These are phyloP conservation scores for Cyclophora albipunctata DNA, from an alignment of 2,888 invertebrate species.

Conservation along the genomic window DNA sequence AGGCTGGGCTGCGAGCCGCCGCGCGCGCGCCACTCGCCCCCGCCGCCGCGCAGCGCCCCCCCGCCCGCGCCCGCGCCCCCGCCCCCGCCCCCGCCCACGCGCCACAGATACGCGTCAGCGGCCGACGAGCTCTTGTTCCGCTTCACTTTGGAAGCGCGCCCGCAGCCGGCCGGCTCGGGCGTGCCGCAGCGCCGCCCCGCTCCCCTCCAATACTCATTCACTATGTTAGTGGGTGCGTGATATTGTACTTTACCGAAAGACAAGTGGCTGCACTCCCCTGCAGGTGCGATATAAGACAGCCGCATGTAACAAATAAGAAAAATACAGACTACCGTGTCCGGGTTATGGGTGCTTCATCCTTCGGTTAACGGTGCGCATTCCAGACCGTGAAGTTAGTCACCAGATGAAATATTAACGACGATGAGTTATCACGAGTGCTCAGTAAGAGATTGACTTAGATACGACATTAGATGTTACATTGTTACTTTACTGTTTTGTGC, in stretches of 20 bases:
- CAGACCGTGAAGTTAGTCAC: slow-evolving; percentile 16
- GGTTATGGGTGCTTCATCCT: slow-evolving; percentile 5
- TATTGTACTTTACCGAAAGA: slow-evolving; percentile 82
- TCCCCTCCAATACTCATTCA: too few species aligned
- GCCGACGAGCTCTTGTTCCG: slow-evolving; percentile 71
- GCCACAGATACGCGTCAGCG: slow-evolving; percentile 55
- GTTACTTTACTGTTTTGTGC: too few species aligned
- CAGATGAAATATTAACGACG: slow-evolving; percentile 12
- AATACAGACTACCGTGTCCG: slow-evolving; percentile 49
- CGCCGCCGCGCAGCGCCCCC: slow-evolving; percentile 38
- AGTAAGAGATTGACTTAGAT: slow-evolving; percentile 3
- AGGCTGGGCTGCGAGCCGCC: too few species aligned
- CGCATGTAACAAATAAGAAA: slow-evolving; percentile 77
- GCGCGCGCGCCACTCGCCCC: slow-evolving; percentile 13
- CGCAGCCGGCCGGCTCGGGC: slow-evolving; percentile 40
- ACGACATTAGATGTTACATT: slow-evolving; percentile 3
- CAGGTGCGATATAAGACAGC: slow-evolving; percentile 75
- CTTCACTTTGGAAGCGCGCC: slow-evolving; percentile 52
- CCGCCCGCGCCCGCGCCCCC: slow-evolving; percentile 41
- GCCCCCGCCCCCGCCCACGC: slow-evolving; percentile 53
- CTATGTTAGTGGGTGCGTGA: slow-evolving; percentile 76
- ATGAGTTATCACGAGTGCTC: slow-evolving; percentile 18
- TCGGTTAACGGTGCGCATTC: slow-evolving; percentile 5
- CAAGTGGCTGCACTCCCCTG: slow-evolving; percentile 79
- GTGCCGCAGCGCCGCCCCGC: slow-evolving; percentile 47